A percentile compares a stretch with the other conserved stretches of the same genome.
Conservation (phyloP, 2,888 invertebrate genomes). For the Drosophila differens region DNA sequence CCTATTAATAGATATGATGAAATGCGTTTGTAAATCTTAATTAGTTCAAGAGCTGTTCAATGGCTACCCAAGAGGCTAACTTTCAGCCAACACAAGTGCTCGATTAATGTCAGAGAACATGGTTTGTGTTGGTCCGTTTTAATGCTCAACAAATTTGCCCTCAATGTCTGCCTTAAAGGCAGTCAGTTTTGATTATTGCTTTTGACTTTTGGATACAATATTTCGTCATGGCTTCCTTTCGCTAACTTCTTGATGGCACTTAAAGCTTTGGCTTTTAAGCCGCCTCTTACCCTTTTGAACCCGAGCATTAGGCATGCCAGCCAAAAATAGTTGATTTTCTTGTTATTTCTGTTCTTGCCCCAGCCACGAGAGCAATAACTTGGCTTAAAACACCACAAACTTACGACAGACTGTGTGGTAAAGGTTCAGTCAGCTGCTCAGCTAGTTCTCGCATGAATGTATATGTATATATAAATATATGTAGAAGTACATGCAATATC, state of each 20-base stretch:
- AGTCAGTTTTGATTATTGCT: slow-evolving; percentile 30
- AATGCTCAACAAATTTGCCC: slow-evolving; percentile 4
- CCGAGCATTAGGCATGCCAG: slow-evolving; percentile 50
- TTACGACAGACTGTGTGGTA: slow-evolving; percentile 20
- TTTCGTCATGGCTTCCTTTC: slow-evolving; percentile 48
- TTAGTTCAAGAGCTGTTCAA: neutral
- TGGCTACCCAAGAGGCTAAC: neutral
- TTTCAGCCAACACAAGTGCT: neutral
- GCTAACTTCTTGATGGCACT: slow-evolving; percentile 57
- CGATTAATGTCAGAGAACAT: neutral
- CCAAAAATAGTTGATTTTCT: slow-evolving; percentile 46
- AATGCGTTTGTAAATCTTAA: neutral
- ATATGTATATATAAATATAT: neutral
- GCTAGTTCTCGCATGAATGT: slow-evolving; percentile 16
- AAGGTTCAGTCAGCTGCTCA: slow-evolving; percentile 46
- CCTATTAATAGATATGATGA: neutral
- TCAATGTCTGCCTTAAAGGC: slow-evolving; percentile 27
- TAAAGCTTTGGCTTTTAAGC: slow-evolving; percentile 40
- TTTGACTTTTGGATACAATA: slow-evolving; percentile 41
- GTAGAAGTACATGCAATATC: slow-evolving; percentile 21
- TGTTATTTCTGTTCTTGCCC: slow-evolving; percentile 6
- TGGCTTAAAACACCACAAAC: slow-evolving; percentile 33
- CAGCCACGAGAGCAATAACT: slow-evolving; percentile 38
- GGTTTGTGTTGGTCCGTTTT: neutral
- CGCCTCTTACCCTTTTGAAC: slow-evolving; percentile 53